Evolutionary conservation across 2,797 vertebrate genomes (phyloP).

Genomic region (Aplochiton taeniatus): DNA sequence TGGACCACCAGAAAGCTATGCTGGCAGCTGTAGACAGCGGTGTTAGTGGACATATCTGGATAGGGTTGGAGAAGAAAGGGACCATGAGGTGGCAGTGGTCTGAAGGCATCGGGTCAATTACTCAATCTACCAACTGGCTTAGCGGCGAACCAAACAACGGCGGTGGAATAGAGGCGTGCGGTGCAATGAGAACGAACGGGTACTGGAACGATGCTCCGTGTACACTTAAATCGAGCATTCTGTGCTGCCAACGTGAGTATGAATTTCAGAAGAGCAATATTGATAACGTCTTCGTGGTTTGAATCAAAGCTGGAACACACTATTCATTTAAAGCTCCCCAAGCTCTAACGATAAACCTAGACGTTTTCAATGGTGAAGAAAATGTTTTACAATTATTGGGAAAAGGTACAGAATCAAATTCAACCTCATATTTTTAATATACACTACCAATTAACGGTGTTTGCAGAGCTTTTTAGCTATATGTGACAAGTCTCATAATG

Average conservation of each 20-base stretch:
- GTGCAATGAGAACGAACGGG: neutral
- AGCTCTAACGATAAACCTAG: neutral
- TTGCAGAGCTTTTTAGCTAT: no score
- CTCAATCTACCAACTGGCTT: no score
- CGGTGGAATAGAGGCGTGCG: neutral
- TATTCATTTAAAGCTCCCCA: neutral
- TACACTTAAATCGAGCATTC: neutral
- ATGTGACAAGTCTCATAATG: no score
- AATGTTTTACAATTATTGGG: no score
- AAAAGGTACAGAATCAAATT: no score
- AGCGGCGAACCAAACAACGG: neutral
- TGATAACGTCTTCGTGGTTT: no score
- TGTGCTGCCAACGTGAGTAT: neutral
- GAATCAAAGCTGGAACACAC: no score
- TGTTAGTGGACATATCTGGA: constrained; percentile 21
- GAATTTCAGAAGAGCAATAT: no score
- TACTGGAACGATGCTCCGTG: neutral
- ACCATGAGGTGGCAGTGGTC: constrained; percentile 29
- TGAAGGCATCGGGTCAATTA: neutral
- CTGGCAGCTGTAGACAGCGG: neutral
- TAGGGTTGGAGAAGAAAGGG: constrained; percentile 16
- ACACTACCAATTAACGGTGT: no score
- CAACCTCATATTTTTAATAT: no score
- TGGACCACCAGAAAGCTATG: constrained; percentile 10
- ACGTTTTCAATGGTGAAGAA: no score